A percentile compares a stretch with the other conserved stretches of the same genome.
phyloP scores from a whole-genome alignment of 37 sponge, comb jelly and placozoan species.

The Mnemiopsis leidyi region DNA sequence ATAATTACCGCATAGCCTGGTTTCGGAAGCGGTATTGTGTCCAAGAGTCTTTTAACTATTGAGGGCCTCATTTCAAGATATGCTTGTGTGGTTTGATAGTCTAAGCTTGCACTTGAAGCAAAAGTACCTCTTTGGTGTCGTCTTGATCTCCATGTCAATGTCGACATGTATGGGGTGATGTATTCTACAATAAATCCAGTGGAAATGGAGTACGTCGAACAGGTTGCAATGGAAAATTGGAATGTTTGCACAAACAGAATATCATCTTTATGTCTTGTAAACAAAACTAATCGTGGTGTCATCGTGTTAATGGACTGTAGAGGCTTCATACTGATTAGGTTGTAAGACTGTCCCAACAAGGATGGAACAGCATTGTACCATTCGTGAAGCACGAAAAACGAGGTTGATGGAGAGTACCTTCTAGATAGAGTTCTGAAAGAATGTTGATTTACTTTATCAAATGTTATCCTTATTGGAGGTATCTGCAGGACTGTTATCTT shows the following conservation, averaged over 20 bases:
- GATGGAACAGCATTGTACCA: neutral
- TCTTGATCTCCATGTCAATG: neutral
- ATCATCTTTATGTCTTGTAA: neutral
- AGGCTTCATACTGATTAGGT: neutral
- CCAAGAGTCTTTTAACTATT: neutral
- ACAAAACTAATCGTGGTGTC: neutral
- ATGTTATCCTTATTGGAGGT: neutral
- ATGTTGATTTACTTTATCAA: neutral
- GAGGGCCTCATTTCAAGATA: neutral
- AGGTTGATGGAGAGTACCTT: neutral
- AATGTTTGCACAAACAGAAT: neutral
- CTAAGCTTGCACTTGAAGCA: neutral
- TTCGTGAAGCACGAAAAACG: neutral
- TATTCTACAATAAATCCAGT: neutral
- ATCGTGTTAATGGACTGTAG: neutral
- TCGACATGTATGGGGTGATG: neutral
- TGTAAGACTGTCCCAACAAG: neutral
- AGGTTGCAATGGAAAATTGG: neutral
- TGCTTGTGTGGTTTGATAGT: neutral
- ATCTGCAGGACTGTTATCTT: neutral
- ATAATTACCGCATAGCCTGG: neutral
- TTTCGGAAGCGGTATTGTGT: neutral
- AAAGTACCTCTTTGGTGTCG: neutral
- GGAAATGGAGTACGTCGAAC: neutral
- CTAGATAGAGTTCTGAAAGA: neutral